A percentile compares a stretch with the other conserved stretches of the same genome.
These are phyloP conservation scores for Chaetorhynchus papuensis DNA, from an alignment of 2,113 vertebrate genomes.

Conservation along the genomic window DNA sequence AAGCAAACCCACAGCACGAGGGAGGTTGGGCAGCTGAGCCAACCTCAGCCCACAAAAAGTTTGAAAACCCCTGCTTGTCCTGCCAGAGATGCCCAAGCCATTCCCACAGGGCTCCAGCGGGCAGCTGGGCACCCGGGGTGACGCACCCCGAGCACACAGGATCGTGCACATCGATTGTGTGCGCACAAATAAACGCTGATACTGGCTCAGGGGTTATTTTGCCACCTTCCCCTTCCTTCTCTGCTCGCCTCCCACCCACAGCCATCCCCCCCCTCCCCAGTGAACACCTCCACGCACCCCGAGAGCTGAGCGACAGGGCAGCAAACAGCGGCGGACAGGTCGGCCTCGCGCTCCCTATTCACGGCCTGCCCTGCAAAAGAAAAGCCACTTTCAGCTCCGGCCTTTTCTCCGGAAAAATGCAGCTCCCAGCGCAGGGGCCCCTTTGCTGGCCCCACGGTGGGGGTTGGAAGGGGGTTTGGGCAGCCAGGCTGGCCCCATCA, in stretches of 20 bases:
- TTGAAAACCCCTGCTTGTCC: neutral
- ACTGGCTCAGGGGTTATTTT: rapidly evolving
- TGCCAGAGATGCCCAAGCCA: rapidly evolving
- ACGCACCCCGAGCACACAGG: rapidly evolving
- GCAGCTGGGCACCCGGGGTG: rapidly evolving
- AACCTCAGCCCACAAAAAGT: neutral
- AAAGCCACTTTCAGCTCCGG: neutral
- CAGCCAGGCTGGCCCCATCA: neutral
- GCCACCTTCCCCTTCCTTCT: neutral
- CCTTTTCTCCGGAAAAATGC: constrained; percentile 9
- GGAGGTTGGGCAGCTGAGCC: neutral
- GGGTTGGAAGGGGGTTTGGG: neutral
- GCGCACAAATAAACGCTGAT: rapidly evolving
- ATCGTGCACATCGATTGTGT: rapidly evolving
- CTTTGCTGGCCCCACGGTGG: neutral
- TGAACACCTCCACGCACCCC: neutral
- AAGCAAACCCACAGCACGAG: rapidly evolving
- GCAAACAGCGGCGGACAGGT: neutral
- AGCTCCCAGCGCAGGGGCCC: neutral
- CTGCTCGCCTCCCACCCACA: rapidly evolving
- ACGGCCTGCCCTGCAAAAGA: neutral
- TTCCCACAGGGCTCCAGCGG: rapidly evolving
- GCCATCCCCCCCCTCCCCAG: rapidly evolving
- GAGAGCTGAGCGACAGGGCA: neutral
- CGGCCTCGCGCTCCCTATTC: neutral